phyloP scores from a whole-genome alignment of 2,113 vertebrate species.

The Thunnus maccoyii region DNA sequence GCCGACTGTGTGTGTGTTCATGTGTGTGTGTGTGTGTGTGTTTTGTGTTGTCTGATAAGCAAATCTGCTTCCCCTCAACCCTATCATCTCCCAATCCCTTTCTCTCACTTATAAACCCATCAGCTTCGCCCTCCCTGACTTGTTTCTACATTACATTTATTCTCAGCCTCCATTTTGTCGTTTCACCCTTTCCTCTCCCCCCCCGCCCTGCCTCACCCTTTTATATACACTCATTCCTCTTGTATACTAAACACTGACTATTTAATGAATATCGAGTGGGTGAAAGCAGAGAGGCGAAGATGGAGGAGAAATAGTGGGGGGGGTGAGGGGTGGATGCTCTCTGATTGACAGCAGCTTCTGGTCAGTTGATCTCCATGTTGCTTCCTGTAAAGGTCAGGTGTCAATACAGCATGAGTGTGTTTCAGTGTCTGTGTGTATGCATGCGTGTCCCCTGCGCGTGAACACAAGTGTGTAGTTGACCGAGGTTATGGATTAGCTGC shows the following conservation, averaged over 20 bases:
- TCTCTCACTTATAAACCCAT: background rate
- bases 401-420: constrained; percentile 29
- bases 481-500: constrained; percentile 72
- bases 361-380: constrained; percentile 48
- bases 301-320: background rate
- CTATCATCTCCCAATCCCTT: background rate
- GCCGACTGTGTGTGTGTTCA: constrained; percentile 19
- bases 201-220: background rate
- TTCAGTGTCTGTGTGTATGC: constrained; percentile 10
- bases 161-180: background rate
- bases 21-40: constrained; percentile 23
- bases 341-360: constrained; percentile 72
- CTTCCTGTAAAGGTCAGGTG: constrained; percentile 73
- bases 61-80: constrained; percentile 37
- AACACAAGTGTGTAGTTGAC: constrained; percentile 27
- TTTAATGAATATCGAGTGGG: constrained; percentile 51
- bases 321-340: background rate
- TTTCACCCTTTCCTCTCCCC: background rate
- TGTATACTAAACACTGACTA: constrained; percentile 19
- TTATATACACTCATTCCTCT: background rate
- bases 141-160: background rate
- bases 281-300: constrained; percentile 27
- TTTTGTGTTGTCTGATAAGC: constrained; percentile 48
- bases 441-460: background rate
- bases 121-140: background rate